Conservation (phyloP, 2,113 vertebrate genomes). For the Ammodytes marinus region DNA sequence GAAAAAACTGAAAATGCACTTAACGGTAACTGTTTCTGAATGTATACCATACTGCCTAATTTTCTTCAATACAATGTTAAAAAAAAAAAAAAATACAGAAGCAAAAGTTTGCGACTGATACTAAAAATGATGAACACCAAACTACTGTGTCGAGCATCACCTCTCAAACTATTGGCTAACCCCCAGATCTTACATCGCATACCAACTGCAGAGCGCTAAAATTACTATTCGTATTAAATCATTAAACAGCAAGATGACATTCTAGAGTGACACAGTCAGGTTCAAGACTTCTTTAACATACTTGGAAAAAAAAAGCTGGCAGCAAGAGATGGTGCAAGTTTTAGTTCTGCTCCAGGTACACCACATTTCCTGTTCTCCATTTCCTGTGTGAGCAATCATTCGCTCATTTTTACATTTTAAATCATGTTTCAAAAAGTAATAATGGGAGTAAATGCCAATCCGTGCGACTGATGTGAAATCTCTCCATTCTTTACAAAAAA, state of each 20-base stretch:
- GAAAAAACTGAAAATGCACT: too few species aligned
- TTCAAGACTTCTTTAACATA: background rate
- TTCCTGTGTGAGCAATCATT: background rate
- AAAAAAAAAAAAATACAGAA: too few species aligned
- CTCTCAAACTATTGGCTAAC: background rate
- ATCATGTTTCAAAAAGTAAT: background rate
- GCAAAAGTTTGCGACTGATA: too few species aligned
- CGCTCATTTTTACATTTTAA: background rate
- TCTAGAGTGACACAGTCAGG: background rate
- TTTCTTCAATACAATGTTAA: too few species aligned
- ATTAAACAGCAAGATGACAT: background rate
- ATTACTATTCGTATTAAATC: background rate
- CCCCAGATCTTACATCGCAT: background rate
- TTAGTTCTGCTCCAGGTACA: background rate
- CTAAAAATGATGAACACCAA: background rate
- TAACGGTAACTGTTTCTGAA: too few species aligned
- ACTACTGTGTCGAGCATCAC: background rate
- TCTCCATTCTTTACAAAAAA: background rate
- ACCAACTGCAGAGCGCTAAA: background rate
- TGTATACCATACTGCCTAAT: too few species aligned
- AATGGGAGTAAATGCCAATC: background rate
- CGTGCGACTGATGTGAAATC: background rate
- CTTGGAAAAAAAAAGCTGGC: background rate
- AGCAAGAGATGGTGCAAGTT: background rate
- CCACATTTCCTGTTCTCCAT: background rate